Conservation (phyloP, 2,888 invertebrate genomes). For the Troilus luridus region DNA sequence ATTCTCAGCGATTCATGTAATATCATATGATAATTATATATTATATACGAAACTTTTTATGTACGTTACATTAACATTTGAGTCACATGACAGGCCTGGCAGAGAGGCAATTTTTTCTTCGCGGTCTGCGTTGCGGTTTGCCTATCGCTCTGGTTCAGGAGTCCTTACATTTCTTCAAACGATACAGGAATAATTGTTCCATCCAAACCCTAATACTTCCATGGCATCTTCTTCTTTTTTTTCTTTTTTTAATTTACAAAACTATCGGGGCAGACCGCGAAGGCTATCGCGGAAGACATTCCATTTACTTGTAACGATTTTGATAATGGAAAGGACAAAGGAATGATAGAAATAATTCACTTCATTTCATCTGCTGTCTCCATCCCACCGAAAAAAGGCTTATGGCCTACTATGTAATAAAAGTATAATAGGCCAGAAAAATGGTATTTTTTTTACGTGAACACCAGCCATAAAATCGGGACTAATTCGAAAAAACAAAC, state of each 20-base stretch:
- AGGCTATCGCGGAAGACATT: not conserved
- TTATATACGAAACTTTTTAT: not conserved
- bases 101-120: constrained; percentile 47
- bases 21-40: no score
- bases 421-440: no score
- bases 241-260: not conserved
- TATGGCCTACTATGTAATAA: no score
- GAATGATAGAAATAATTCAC: not conserved
- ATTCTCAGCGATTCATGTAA: no score
- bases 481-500: not conserved
- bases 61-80: not conserved
- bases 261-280: not conserved
- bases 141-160: not conserved
- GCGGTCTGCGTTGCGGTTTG: constrained; percentile 55
- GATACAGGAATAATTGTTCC: constrained; percentile 28
- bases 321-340: not conserved
- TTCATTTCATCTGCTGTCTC: no score
- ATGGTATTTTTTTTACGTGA: no score
- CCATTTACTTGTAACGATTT: not conserved
- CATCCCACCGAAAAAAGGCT: no score
- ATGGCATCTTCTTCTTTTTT: not conserved
- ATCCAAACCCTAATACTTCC: not conserved
- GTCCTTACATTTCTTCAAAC: not conserved
- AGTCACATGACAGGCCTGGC: not conserved
- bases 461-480: not conserved